Evolutionary conservation across 2,113 vertebrate species (phyloP).

Genomic region (Columba livia): DNA sequence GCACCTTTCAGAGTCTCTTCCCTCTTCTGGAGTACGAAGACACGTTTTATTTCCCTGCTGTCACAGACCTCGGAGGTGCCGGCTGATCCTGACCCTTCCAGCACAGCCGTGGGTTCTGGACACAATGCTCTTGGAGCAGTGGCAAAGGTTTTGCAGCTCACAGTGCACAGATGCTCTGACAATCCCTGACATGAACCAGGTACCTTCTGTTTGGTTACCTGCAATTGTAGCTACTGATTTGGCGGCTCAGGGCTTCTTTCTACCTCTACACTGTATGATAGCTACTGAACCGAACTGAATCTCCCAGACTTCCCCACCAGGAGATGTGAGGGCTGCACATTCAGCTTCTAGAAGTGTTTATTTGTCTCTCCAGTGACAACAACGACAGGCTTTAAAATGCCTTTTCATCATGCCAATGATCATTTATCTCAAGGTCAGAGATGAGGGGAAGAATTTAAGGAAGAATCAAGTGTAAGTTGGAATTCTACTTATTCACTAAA

Average conservation of each 20-base stretch:
- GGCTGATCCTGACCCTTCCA: background rate
- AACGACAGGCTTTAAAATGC: background rate
- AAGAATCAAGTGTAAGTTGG: background rate
- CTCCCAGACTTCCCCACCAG: background rate
- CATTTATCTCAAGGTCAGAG: background rate
- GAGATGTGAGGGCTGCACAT: background rate
- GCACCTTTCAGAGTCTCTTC: background rate
- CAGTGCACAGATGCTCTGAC: background rate
- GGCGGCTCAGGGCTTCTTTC: background rate
- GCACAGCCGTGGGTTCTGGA: background rate
- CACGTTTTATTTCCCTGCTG: background rate
- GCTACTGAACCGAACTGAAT: background rate
- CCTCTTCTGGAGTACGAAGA: background rate
- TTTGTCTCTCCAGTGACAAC: background rate
- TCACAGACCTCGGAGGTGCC: background rate
- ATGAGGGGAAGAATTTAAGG: background rate
- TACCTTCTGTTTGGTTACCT: background rate
- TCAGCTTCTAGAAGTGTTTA: background rate
- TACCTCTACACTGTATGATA: background rate
- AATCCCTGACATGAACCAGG: background rate
- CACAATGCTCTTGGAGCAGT: background rate
- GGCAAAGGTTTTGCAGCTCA: background rate
- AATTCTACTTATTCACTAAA: background rate
- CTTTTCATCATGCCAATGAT: background rate
- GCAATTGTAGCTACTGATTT: background rate